These are phyloP conservation scores for Tragelaphus buxtoni DNA, from an alignment of 2,113 vertebrate species.

Conservation along the genomic window DNA sequence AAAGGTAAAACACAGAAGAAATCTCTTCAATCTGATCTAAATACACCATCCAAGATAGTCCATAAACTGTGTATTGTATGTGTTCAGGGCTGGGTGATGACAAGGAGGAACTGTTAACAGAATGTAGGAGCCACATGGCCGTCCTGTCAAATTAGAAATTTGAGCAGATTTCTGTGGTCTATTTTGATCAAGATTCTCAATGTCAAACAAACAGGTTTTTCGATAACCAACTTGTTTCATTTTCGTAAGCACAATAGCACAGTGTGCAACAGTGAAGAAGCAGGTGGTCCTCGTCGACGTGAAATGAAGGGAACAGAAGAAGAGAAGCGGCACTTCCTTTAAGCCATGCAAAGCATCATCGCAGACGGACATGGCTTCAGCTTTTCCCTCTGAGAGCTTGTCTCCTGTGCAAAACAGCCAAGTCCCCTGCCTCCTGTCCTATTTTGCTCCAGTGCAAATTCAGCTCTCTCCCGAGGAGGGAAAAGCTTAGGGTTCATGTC, in stretches of 20 bases:
- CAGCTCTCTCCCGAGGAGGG: slow-evolving; percentile 6
- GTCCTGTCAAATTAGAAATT: slow-evolving; percentile 78
- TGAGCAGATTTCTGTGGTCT: slow-evolving; percentile 79
- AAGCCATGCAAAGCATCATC: slow-evolving; percentile 67
- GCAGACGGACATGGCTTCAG: slow-evolving; percentile 58
- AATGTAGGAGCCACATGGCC: slow-evolving; percentile 77
- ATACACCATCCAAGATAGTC: slow-evolving; percentile 68
- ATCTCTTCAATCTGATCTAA: slow-evolving; percentile 67
- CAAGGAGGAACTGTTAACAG: slow-evolving; percentile 77
- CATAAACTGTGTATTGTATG: slow-evolving; percentile 72
- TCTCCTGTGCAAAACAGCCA: slow-evolving; percentile 45
- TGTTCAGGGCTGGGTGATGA: slow-evolving; percentile 75
- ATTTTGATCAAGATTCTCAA: slow-evolving; percentile 79
- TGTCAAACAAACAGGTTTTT: slow-evolving; percentile 80
- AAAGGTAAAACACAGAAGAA: slow-evolving; percentile 71
- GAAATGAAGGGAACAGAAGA: slow-evolving; percentile 74
- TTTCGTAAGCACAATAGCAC: slow-evolving; percentile 77
- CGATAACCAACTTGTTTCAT: slow-evolving; percentile 77
- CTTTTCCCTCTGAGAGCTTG: slow-evolving; percentile 50
- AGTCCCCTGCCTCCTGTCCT: background rate
- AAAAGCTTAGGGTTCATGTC: slow-evolving; percentile 34
- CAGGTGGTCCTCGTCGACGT: slow-evolving; percentile 73
- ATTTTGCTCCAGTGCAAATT: slow-evolving; percentile 21
- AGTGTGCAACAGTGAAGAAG: slow-evolving; percentile 73
- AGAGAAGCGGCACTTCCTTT: slow-evolving; percentile 73